These are phyloP conservation scores for Steatocranus sp. DNA, from an alignment of 2,797 vertebrate genomes.

Conservation along the genomic window DNA sequence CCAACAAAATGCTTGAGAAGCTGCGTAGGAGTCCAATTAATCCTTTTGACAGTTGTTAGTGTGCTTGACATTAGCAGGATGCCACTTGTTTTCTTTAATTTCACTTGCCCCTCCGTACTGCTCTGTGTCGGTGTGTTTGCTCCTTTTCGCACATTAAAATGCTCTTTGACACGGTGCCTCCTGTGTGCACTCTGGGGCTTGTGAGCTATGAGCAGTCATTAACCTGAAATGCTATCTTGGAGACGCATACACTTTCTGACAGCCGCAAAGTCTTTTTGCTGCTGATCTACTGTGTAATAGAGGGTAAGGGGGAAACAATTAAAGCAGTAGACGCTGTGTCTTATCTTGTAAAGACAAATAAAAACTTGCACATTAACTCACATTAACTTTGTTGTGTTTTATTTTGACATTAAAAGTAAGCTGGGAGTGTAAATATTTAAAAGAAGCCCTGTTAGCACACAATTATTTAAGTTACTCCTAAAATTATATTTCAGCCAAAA, in stretches of 20 bases:
- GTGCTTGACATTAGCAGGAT: conserved; percentile 37
- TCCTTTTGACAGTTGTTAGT: conserved; percentile 47
- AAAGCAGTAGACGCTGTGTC: neutral
- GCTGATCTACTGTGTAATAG: conserved; percentile 6
- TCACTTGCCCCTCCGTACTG: neutral
- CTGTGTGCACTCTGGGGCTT: neutral
- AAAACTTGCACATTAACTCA: neutral
- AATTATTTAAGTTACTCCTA: neutral
- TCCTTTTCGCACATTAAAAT: neutral
- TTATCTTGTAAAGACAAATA: neutral
- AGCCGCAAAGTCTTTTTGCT: neutral
- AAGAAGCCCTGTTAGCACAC: neutral
- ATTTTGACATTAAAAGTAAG: neutral
- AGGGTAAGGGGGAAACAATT: neutral
- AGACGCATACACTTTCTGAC: conserved; percentile 9
- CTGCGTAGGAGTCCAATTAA: conserved; percentile 20
- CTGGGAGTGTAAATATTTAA: neutral
- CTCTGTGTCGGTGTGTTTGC: neutral
- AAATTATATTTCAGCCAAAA: neutral
- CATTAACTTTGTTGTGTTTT: neutral
- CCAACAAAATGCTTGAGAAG: neutral
- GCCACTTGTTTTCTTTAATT: conserved; percentile 36
- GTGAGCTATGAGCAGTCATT: conserved; percentile 33
- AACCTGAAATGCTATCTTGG: conserved; percentile 32
- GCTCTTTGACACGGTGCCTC: conserved; percentile 16